Base-by-base conservation (phyloP, 2,888 invertebrate species). In the Cataglyphis rosenhaueri region DNA sequence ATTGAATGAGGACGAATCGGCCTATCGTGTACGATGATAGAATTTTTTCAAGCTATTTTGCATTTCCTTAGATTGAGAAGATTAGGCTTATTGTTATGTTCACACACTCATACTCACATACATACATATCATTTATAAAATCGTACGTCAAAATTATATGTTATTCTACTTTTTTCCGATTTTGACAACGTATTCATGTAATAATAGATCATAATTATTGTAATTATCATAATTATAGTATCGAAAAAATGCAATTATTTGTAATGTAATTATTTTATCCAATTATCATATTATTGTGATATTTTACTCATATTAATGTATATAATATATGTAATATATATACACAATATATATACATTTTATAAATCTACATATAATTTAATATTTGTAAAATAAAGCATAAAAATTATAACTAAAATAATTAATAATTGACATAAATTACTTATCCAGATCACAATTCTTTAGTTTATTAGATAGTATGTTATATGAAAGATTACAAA, bases 181-280 rank as follows among this genome's bases (percentile, higher is more conserved):
- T 61, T 3, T 61, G 15, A 3, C 35, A 38, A 35, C 66, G 21
- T 52, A 32, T 18, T 25, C n/a, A 3, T 6, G 38, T n/a, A n/a
- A 76, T 35, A 35, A 1, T 52, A 66, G 10, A 55, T 68, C 21
- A 48, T 65, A 25, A 15, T 81, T 32, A 15, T 75, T 29, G 12
- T 62, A 68, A 52, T 75, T 74, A 74, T 29, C 18, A n/a, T 44
- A 74, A 65, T 35, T 74, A n/a, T n/a, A 21, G 0, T 74, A 44
- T 1, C 15, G 32, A 29, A 35, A 35, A 35, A 35, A 2, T 29
- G 12, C 10, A 5, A 29, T 29, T 29, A 29, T 29, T 29, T 29
- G 29, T 29, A 29, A 25, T 35, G 9, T 59, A 29, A 29, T 44
- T 32, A 29, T 64, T 62, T 35, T 10, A 59, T 73, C 18, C 15